phyloP scores from a whole-genome alignment of 2,797 vertebrate species.

The Aphelocoma californica region DNA sequence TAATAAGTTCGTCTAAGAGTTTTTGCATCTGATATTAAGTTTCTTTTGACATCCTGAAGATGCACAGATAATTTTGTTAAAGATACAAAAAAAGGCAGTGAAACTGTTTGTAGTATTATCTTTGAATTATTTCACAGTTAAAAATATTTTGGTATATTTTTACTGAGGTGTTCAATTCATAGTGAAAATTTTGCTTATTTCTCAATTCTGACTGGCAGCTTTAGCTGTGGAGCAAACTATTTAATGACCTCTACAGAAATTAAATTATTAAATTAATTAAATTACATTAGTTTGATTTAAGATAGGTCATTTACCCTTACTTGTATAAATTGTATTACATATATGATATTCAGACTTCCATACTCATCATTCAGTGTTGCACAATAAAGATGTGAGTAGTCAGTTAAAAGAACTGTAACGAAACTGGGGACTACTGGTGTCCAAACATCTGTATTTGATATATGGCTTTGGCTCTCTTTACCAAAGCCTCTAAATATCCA shows the following conservation, averaged over 20 bases:
- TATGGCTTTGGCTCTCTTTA: neutral
- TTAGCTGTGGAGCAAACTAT: neutral
- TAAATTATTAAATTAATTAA: neutral
- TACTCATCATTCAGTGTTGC: neutral
- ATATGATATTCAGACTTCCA: neutral
- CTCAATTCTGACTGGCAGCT: neutral
- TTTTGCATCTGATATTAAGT: neutral
- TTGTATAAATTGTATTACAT: neutral
- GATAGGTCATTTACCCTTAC: neutral
- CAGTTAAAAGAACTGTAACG: neutral
- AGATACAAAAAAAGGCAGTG: neutral
- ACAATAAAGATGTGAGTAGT: neutral
- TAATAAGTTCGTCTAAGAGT: neutral
- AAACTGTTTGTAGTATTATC: neutral
- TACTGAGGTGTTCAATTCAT: neutral
- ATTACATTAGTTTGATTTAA: neutral
- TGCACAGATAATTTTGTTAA: neutral
- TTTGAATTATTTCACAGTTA: neutral
- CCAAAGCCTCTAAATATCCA: neutral
- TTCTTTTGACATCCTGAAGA: neutral
- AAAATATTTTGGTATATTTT: neutral
- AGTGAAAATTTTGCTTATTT: neutral
- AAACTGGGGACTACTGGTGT: neutral
- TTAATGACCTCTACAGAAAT: neutral
- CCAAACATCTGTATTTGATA: neutral